A percentile compares a stretch with the other conserved stretches of the same genome.
These are phyloP conservation scores for Thymallus thymallus DNA, from an alignment of 2,113 vertebrate species.

Conservation along the genomic window DNA sequence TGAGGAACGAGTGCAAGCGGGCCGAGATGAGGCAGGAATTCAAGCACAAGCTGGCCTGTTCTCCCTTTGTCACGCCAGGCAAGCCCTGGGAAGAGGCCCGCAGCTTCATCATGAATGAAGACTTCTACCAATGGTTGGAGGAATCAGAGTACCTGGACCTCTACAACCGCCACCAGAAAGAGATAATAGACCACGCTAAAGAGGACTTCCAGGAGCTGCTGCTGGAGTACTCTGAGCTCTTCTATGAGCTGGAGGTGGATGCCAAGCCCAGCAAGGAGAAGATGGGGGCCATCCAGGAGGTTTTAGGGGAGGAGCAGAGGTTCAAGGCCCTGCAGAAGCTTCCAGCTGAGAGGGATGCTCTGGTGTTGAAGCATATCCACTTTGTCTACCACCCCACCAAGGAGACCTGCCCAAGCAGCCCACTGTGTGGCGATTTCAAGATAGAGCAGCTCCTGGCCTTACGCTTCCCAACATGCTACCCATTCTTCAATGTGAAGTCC, in stretches of 20 bases:
- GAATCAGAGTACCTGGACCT: slow-evolving; percentile 91
- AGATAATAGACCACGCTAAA: slow-evolving; percentile 93
- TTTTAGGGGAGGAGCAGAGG: slow-evolving; percentile 89
- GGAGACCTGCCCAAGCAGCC: slow-evolving; percentile 92
- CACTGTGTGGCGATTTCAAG: slow-evolving; percentile 83
- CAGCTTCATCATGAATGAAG: slow-evolving; percentile 97
- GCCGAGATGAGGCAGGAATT: slow-evolving; percentile 89
- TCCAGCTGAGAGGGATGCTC: slow-evolving; percentile 92
- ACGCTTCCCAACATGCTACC: slow-evolving; percentile 78
- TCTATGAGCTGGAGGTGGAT: slow-evolving; percentile 95
- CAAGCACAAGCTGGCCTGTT: slow-evolving; percentile 85
- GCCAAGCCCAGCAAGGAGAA: slow-evolving; percentile 99
- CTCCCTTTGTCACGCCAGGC: slow-evolving; percentile 91
- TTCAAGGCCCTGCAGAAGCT: slow-evolving; percentile 94
- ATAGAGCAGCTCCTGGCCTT: slow-evolving; percentile 86
- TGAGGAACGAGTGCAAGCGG: slow-evolving; percentile 85
- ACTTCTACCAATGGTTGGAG: slow-evolving; percentile 95
- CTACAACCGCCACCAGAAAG: slow-evolving; percentile 93
- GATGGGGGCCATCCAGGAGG: slow-evolving; percentile 97
- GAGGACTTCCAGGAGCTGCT: slow-evolving; percentile 97
- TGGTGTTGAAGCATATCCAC: slow-evolving; percentile 95
- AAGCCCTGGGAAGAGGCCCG: slow-evolving; percentile 97
- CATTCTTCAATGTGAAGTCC: slow-evolving; percentile 81
- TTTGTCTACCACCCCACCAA: slow-evolving; percentile 98
- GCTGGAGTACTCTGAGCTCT: slow-evolving; percentile 94